Percentiles rank a stretch among this genome's conserved stretches.
Conservation (phyloP, 2,888 invertebrate species). For the Spisula solida region DNA sequence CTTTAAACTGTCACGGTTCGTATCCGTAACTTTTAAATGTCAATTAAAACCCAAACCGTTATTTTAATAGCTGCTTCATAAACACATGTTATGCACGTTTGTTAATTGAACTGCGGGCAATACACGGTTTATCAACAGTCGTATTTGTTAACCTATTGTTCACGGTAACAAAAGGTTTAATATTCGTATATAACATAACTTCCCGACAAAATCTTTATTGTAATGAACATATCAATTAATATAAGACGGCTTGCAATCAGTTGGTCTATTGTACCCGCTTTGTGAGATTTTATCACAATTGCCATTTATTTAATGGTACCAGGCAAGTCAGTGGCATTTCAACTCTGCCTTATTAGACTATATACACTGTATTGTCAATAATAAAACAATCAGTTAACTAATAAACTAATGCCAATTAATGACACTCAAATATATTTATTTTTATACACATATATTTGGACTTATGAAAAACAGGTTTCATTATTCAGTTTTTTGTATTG, state of each 20-base stretch:
- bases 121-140: background rate
- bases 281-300: too few species aligned
- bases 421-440: too few species aligned
- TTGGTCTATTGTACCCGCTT: too few species aligned
- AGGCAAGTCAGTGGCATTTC: too few species aligned
- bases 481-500: too few species aligned
- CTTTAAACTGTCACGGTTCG: background rate
- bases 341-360: too few species aligned
- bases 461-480: too few species aligned
- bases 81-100: background rate
- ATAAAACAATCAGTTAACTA: too few species aligned
- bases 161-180: background rate
- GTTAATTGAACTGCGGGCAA: background rate
- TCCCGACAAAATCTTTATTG: background rate
- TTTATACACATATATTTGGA: too few species aligned
- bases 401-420: too few species aligned
- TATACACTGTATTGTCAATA: too few species aligned
- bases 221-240: background rate
- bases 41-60: background rate
- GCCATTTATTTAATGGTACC: too few species aligned
- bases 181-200: background rate
- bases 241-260: background rate
- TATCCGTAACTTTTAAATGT: background rate
- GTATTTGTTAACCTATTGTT: background rate
- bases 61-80: background rate